A percentile compares a stretch with the other conserved stretches of the same genome.
phyloP scores from a whole-genome alignment of 2,797 vertebrate species.

The Propithecus deckenii region DNA sequence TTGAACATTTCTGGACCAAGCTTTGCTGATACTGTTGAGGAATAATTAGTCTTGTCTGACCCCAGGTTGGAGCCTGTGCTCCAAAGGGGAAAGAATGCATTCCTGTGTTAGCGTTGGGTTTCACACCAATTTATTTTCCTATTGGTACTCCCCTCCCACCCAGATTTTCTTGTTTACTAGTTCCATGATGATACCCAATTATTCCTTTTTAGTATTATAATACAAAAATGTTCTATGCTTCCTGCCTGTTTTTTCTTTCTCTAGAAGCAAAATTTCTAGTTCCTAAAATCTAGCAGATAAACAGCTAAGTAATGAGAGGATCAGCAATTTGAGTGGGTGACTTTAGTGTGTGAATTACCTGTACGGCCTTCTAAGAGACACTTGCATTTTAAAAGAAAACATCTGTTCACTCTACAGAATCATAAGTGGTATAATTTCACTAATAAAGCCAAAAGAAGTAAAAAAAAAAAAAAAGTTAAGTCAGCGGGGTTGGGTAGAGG shows the following conservation, averaged over 20 bases:
- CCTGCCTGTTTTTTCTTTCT: background rate
- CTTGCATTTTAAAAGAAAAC: constrained; percentile 28
- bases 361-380: background rate
- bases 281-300: background rate
- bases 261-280: background rate
- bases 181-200: background rate
- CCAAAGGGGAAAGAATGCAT: background rate
- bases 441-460: background rate
- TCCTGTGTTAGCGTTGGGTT: background rate
- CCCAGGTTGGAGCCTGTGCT: background rate
- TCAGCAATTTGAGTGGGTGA: background rate
- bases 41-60: background rate
- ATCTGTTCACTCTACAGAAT: background rate
- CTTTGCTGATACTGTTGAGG: background rate
- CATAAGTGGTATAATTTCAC: background rate
- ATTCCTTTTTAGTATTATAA: background rate
- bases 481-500: background rate
- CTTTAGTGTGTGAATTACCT: background rate
- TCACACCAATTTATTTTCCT: background rate
- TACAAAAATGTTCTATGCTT: background rate
- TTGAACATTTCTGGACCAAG: background rate
- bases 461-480: background rate
- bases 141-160: background rate
- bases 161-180: background rate
- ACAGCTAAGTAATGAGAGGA: background rate